These are phyloP conservation scores for Oligia latruncula DNA, from an alignment of 2,888 invertebrate genomes.

Conservation along the genomic window DNA sequence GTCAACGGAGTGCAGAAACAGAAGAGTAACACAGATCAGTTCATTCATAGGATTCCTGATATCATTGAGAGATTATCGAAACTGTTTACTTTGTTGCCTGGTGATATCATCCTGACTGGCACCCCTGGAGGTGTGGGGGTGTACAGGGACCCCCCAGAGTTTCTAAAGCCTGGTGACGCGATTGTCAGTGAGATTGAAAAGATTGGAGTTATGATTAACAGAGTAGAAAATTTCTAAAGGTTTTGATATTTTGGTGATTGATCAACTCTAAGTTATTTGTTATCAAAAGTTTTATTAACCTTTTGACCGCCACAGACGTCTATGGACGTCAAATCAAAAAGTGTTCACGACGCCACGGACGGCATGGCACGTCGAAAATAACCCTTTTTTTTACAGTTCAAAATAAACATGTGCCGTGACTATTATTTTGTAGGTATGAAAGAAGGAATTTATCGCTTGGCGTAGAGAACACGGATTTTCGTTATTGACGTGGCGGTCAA, in stretches of 20 bases:
- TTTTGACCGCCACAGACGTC: no score
- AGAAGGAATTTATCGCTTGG: no score
- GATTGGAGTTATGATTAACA: constrained; percentile 73
- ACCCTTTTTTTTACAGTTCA: no score
- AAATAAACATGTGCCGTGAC: no score
- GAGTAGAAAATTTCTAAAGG: constrained; percentile 67
- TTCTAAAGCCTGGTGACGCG: constrained; percentile 93
- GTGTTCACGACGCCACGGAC: no score
- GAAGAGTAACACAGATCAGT: constrained; percentile 93
- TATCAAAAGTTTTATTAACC: not conserved
- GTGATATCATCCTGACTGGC: constrained; percentile 95
- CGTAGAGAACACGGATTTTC: no score
- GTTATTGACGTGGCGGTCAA: no score
- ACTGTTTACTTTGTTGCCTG: constrained; percentile 93
- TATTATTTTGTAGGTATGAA: no score
- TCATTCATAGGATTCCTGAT: constrained; percentile 94
- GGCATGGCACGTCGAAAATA: no score
- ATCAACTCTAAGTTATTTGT: not conserved
- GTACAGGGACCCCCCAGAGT: constrained; percentile 93
- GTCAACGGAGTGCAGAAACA: constrained; percentile 95
- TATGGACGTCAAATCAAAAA: no score
- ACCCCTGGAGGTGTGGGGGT: constrained; percentile 94
- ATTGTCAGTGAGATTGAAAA: constrained; percentile 91
- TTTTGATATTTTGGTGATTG: not conserved
- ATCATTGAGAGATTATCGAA: constrained; percentile 92